Evolutionary conservation across 1,140 invertebrate genomes (phyloP).

Genomic region (Antheraea pernyi): DNA sequence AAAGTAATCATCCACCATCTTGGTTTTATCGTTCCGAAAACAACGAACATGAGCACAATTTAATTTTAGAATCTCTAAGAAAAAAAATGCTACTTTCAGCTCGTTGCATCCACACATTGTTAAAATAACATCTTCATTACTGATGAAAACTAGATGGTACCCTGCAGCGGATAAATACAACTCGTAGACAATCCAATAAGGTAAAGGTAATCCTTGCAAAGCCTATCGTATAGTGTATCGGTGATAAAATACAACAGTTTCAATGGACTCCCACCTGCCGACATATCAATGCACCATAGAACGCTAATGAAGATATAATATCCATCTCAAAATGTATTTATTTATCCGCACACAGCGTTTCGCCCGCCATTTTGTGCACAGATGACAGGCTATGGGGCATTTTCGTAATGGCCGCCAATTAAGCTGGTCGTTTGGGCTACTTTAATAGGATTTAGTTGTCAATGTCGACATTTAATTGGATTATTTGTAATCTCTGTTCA

Average conservation of each 20-base stretch:
- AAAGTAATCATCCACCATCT: background rate
- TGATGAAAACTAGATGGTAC: slow-evolving; percentile 28
- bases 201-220: slow-evolving; percentile 38
- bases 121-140: background rate
- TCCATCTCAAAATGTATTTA: slow-evolving; percentile 66
- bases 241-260: slow-evolving; percentile 72
- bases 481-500: slow-evolving; percentile 58
- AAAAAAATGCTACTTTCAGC: background rate
- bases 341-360: slow-evolving; percentile 50
- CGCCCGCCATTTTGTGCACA: slow-evolving; percentile 60
- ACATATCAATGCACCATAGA: slow-evolving; percentile 66
- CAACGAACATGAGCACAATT: background rate
- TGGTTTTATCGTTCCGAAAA: background rate
- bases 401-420: slow-evolving; percentile 68
- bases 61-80: background rate
- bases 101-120: background rate
- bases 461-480: slow-evolving; percentile 70
- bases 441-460: slow-evolving; percentile 73
- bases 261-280: slow-evolving; percentile 57
- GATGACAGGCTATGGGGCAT: slow-evolving; percentile 56
- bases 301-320: slow-evolving; percentile 76
- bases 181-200: slow-evolving; percentile 49
- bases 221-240: slow-evolving; percentile 39
- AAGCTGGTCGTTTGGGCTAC: slow-evolving; percentile 47
- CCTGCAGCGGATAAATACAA: slow-evolving; percentile 15